Conservation (phyloP, 2,888 invertebrate genomes). For the Aspidiotus rigidus region DNA sequence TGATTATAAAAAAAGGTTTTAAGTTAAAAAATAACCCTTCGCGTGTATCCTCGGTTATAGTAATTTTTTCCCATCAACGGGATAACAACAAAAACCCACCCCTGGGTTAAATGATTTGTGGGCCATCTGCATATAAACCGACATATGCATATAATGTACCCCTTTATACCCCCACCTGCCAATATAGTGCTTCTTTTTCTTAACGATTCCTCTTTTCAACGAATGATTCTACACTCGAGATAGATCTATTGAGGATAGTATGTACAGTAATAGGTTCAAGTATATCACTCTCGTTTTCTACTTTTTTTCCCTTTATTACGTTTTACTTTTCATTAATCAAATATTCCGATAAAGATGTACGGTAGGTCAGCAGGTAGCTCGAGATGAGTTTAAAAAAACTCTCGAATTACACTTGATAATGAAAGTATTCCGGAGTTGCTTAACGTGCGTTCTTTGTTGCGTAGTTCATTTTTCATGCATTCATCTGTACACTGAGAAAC, state of each 20-base stretch:
- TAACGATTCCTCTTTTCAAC: slow-evolving; percentile 34
- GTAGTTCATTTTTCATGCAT: no score
- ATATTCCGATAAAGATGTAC: slow-evolving; percentile 18
- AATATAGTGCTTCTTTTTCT: slow-evolving; percentile 32
- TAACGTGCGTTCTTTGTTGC: no score
- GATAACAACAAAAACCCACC: slow-evolving; percentile 33
- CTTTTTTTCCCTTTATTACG: neutral
- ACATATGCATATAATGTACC: slow-evolving; percentile 33
- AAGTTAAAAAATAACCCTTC: slow-evolving; percentile 34
- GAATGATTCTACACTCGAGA: slow-evolving; percentile 33
- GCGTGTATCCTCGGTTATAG: slow-evolving; percentile 18
- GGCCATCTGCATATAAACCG: slow-evolving; percentile 34
- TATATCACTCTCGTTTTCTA: slow-evolving; percentile 19
- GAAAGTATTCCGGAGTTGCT: no score
- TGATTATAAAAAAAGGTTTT: slow-evolving; percentile 34
- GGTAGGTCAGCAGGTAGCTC: slow-evolving; percentile 15
- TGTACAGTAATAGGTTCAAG: slow-evolving; percentile 8
- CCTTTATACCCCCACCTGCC: slow-evolving; percentile 33
- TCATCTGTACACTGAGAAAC: no score
- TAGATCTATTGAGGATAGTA: slow-evolving; percentile 16
- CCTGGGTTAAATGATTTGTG: slow-evolving; percentile 34
- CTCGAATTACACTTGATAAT: slow-evolving; percentile 20
- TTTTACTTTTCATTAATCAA: slow-evolving; percentile 23
- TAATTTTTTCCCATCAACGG: slow-evolving; percentile 34
- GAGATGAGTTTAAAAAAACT: slow-evolving; percentile 18